Base-by-base conservation (phyloP, 2,888 invertebrate genomes). In the Brachyopa scutellaris region DNA sequence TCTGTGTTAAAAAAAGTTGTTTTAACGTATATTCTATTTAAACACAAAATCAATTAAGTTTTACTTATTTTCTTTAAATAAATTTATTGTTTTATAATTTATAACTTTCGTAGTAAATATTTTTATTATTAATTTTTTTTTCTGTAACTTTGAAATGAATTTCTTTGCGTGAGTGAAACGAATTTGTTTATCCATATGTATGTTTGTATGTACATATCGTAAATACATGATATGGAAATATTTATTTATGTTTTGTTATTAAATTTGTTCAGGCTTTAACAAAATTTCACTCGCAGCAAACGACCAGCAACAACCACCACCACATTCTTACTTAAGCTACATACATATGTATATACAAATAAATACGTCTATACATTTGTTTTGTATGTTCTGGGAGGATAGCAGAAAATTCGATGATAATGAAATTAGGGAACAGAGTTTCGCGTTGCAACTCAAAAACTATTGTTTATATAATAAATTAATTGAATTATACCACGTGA, bases 1-100 rank as follows among this genome's bases (percentile, higher is more conserved):
- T 76, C 45, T 70, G 80, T 82, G 69, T 76, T 82, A 57, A 66
- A 73, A 42, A 45, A 59, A 53, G 15, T 74, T 73, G 53, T 79
- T 67, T 72, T 67, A 55, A 49, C 17, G 42, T 61, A 57, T 74
- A 57, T 70, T 59, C 26, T 40, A 45, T 66, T 40, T 8, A 74
- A 33, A 21, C 45, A 17, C 13, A 21, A 40, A 23, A 33, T 26
- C 7, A 45, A n/a, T 13, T 45, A 26, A 3, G 6, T 47, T 57
- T 40, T 47, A 9, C 8, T 55, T 74, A 29, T 23, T 49, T 55
- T 31, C 42, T 38, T 45, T 45, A 47, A 51, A 29, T 40, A 53
- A 66, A 49, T 38, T 64, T 40, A 40, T 73, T 76, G 62, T 67
- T 74, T 74, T 70, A 51, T 70, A 59, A 76, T 70, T 70, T 76